Base-by-base conservation (phyloP, 2,888 invertebrate species). In the Notodonta ziczac region DNA sequence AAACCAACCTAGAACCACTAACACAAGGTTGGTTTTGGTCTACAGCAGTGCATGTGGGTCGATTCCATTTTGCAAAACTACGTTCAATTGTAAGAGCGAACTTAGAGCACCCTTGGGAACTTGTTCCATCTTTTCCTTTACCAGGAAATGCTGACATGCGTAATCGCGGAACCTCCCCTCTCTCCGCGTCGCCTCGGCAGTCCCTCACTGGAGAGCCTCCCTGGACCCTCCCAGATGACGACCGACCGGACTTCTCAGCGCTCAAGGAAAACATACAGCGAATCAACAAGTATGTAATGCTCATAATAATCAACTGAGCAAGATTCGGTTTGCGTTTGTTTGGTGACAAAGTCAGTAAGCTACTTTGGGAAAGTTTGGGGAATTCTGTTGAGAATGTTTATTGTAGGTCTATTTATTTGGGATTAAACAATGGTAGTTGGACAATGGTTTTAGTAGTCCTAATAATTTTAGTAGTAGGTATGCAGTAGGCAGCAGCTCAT, bases 211-310 rank as follows among this genome's bases (percentile, higher is more conserved):
- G 93, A 0, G 93, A 92, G 57, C 88, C 91, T 0, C 96, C 71
- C 96, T 98, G 90, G 97, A 97, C 87, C 91, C 96, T 75, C 94
- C 95, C 96, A 0, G 98, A 98, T 77, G 96, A 97, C 54, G 97
- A 98, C 75, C 93, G 98, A 68, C 98, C 98, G 0, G 98, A 98
- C 88, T 98, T 98, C 90, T 95, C 96, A n/a, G 95, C 96, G 2
- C 95, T 98, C 39, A 98, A 98, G 86, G 96, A 96, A 74, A 96
- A 96, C 66, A 97, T 98, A 80, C 95, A 97, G 68, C 96, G 96
- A 83, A 95, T 98, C 70, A 98, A 98, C 94, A 98, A 97, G 98
- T 56, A 44, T 6, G 56, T 55, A 46, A 46, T 46, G 46, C n/a
- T 10, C 24, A 2, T 24, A 24, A 24, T 24, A 24, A 24, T 12